Conservation (phyloP, 1,140 invertebrate genomes). For the Diorhabda carinulata region DNA sequence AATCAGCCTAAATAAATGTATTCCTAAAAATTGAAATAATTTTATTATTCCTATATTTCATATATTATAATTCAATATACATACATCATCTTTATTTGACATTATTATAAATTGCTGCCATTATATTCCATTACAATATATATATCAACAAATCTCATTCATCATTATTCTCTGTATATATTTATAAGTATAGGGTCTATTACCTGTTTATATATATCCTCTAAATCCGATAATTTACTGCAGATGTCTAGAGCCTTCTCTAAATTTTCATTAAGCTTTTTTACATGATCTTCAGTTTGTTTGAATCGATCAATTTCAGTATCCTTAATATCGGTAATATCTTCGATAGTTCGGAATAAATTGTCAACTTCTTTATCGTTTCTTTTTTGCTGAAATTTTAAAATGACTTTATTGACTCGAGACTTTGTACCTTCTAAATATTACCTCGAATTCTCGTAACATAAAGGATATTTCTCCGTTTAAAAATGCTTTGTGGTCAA, state of each 20-base stretch:
- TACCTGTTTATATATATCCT: conserved; percentile 53
- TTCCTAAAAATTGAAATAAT: too few species aligned
- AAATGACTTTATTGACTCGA: background rate
- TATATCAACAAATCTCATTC: too few species aligned
- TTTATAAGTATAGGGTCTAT: background rate
- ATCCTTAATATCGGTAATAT: conserved; percentile 71
- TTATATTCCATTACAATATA: too few species aligned
- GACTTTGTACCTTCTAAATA: background rate
- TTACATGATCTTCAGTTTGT: conserved; percentile 58
- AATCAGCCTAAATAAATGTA: too few species aligned
- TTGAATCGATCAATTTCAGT: conserved; percentile 62
- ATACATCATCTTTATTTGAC: too few species aligned
- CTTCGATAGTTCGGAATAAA: conserved; percentile 72
- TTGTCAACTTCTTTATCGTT: conserved; percentile 74
- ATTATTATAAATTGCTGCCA: too few species aligned
- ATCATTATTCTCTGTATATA: too few species aligned
- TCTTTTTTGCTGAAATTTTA: conserved; percentile 61
- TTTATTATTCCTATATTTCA: too few species aligned
- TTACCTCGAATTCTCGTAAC: conserved; percentile 78
- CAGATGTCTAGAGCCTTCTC: conserved; percentile 63
- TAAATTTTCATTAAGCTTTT: conserved; percentile 62
- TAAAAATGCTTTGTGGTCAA: conserved; percentile 79
- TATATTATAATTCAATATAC: too few species aligned
- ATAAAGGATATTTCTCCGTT: conserved; percentile 80
- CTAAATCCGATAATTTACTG: conserved; percentile 54